Evolutionary conservation across 1,140 invertebrate species (phyloP).

Genomic region (Melanaphis sacchari): DNA sequence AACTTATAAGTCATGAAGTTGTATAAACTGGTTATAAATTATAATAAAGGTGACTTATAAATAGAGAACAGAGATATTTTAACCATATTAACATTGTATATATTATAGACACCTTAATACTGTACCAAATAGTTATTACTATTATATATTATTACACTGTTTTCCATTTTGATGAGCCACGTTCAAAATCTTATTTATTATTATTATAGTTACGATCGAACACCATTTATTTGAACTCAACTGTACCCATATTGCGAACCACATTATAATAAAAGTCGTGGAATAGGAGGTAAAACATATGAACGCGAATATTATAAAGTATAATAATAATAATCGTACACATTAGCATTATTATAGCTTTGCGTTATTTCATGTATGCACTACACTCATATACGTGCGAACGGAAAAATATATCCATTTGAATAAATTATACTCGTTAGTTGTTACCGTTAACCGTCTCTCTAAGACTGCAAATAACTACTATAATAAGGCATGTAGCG

Average conservation of each 20-base stretch:
- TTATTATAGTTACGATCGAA: background rate
- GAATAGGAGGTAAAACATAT: background rate
- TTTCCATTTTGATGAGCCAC: background rate
- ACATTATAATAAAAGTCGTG: background rate
- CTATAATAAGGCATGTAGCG: background rate
- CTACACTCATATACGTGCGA: background rate
- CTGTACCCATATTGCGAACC: background rate
- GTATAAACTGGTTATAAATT: background rate
- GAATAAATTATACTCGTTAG: background rate
- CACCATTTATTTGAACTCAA: background rate
- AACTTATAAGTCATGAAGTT: no score
- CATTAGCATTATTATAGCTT: conserved; percentile 10
- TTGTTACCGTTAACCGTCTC: background rate
- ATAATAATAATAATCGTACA: background rate
- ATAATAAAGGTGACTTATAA: background rate
- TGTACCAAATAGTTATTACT: background rate
- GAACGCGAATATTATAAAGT: background rate
- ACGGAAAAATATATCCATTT: conserved; percentile 4
- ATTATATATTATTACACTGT: background rate
- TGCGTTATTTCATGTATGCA: background rate
- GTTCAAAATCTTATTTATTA: conserved; percentile 5
- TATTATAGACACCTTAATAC: background rate
- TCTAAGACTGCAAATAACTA: background rate
- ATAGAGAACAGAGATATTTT: background rate
- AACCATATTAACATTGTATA: background rate